Conservation (phyloP, 2,113 vertebrate genomes). For the Zapornia atra region DNA sequence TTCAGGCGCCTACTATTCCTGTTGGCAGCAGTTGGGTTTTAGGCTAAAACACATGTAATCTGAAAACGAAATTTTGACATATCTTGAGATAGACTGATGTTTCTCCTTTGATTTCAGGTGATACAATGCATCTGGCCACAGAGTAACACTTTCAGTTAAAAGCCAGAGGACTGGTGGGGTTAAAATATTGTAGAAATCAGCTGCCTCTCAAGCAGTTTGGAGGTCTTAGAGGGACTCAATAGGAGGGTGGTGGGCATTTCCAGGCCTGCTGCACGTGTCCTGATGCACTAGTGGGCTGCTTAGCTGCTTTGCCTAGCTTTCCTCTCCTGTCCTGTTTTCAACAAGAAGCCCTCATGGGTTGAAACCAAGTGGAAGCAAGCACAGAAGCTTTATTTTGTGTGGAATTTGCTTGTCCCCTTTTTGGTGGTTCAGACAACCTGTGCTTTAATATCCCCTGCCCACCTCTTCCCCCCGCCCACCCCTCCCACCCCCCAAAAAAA, state of each 20-base stretch:
- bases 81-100: not conserved
- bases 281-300: not conserved
- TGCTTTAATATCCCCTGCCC: not conserved
- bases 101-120: not conserved
- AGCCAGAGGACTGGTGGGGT: not conserved
- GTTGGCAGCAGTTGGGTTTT: not conserved
- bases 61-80: not conserved
- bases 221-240: not conserved
- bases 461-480: too few species aligned
- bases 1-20: not conserved
- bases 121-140: not conserved
- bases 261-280: fast-evolving
- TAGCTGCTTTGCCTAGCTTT: not conserved
- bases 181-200: not conserved
- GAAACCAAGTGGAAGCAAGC: not conserved
- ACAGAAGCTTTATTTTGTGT: not conserved
- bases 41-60: not conserved
- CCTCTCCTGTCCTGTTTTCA: not conserved
- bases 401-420: not conserved
- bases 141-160: not conserved
- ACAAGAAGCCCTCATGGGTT: not conserved
- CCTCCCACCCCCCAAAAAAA: not conserved
- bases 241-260: not conserved
- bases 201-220: not conserved
- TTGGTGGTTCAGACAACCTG: not conserved